A percentile compares a stretch with the other conserved stretches of the same genome.
Evolutionary conservation across 2,888 invertebrate species (phyloP).

Genomic region (Tanaodytes sp.): DNA sequence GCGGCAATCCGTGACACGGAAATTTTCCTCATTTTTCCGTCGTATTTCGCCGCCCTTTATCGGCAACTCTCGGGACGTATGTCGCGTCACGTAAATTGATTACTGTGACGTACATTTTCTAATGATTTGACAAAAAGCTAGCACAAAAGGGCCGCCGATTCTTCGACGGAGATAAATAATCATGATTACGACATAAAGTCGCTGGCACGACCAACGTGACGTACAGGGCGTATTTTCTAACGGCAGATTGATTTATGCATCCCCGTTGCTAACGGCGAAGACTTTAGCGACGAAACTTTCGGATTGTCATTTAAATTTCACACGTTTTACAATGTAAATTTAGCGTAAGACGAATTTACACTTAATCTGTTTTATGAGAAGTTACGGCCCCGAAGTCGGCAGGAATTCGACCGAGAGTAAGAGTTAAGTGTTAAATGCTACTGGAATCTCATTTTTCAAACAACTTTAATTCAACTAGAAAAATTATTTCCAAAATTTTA

Average conservation of each 20-base stretch:
- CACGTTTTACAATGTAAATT: constrained; percentile 19
- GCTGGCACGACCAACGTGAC: no score
- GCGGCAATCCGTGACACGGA: no score
- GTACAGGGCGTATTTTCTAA: constrained; percentile 33
- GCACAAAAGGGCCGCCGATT: constrained; percentile 26
- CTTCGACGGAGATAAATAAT: constrained; percentile 40
- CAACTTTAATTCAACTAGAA: no score
- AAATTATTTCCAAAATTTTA: no score
- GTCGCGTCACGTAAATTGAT: constrained; percentile 20
- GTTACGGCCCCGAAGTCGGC: no score
- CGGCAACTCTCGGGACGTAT: not conserved
- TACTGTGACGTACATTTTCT: constrained; percentile 18
- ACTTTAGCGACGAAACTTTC: constrained; percentile 29
- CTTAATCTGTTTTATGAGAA: constrained; percentile 8
- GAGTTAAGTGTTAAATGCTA: no score
- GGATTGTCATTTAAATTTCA: constrained; percentile 38
- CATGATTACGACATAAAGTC: constrained; percentile 35
- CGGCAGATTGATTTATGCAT: constrained; percentile 42
- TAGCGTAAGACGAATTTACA: constrained; percentile 8
- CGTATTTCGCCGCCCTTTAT: not conserved
- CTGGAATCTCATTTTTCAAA: no score
- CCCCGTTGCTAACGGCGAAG: constrained; percentile 12
- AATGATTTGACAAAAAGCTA: constrained; percentile 24
- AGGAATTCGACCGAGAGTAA: no score
- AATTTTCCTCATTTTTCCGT: no score